phyloP scores from a whole-genome alignment of 2,797 vertebrate genomes.

The Mus minutoides region DNA sequence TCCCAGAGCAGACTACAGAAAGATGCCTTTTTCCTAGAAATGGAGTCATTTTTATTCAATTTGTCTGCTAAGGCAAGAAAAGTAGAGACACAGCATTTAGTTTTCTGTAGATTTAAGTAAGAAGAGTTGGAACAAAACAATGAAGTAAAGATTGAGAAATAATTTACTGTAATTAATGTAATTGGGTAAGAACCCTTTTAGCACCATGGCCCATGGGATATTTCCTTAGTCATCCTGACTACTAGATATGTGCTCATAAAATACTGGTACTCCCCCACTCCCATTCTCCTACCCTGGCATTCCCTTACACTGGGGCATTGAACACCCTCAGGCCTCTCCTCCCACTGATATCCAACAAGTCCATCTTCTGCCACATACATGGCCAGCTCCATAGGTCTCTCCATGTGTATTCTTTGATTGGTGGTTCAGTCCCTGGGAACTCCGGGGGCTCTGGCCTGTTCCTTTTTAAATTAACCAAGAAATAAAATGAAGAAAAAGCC shows the following conservation, averaged over 20 bases:
- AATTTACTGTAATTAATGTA: constrained; percentile 35
- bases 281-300: no score
- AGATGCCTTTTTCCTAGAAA: constrained; percentile 66
- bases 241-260: constrained; percentile 15
- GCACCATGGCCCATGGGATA: background rate
- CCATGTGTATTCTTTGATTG: no score
- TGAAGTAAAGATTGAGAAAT: constrained; percentile 49
- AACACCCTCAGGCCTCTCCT: no score
- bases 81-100: constrained; percentile 51
- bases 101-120: constrained; percentile 49
- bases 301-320: no score
- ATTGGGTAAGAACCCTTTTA: constrained; percentile 37
- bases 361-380: no score
- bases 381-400: no score
- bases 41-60: constrained; percentile 61
- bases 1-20: constrained; percentile 18
- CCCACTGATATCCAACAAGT: no score
- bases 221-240: background rate
- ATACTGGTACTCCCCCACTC: background rate
- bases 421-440: no score
- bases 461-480: constrained; percentile 4
- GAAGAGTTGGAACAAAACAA: background rate
- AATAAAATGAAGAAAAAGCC: constrained; percentile 9
- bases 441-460: no score
- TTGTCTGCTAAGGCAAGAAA: constrained; percentile 52